Conservation (phyloP, 2,113 vertebrate species). For the Dicaeum eximium region DNA sequence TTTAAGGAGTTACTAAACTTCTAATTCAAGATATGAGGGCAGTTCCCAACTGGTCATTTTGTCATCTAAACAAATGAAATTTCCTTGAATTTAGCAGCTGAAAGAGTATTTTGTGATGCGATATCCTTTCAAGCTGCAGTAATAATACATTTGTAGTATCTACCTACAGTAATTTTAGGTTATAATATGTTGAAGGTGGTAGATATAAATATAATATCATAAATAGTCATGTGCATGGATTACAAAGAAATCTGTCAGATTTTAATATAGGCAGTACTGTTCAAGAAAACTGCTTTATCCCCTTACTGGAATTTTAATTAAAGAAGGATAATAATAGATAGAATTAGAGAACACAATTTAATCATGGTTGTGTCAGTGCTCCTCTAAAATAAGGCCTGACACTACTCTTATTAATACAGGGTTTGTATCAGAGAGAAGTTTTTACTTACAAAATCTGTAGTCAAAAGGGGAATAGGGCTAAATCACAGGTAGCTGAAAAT, state of each 20-base stretch:
- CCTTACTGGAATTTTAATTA: slow-evolving; percentile 37
- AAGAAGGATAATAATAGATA: slow-evolving; percentile 32
- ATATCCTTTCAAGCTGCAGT: background rate
- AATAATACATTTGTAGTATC: background rate
- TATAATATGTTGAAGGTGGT: background rate
- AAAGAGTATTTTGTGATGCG: background rate
- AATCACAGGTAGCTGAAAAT: background rate
- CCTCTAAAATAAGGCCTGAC: background rate
- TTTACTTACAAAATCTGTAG: background rate
- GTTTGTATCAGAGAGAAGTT: background rate
- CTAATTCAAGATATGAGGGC: background rate
- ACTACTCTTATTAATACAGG: background rate
- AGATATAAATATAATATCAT: background rate
- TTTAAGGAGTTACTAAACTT: background rate
- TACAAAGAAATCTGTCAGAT: background rate
- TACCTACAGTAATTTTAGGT: background rate
- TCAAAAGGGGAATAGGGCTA: background rate
- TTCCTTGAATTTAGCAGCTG: background rate
- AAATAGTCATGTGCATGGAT: background rate
- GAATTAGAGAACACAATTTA: background rate
- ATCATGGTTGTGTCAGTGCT: background rate
- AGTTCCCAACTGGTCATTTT: background rate
- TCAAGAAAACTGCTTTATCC: background rate
- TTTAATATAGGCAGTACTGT: background rate
- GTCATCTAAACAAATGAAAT: background rate